phyloP scores from a whole-genome alignment of 2,888 invertebrate species.

The Achlya flavicornis region DNA sequence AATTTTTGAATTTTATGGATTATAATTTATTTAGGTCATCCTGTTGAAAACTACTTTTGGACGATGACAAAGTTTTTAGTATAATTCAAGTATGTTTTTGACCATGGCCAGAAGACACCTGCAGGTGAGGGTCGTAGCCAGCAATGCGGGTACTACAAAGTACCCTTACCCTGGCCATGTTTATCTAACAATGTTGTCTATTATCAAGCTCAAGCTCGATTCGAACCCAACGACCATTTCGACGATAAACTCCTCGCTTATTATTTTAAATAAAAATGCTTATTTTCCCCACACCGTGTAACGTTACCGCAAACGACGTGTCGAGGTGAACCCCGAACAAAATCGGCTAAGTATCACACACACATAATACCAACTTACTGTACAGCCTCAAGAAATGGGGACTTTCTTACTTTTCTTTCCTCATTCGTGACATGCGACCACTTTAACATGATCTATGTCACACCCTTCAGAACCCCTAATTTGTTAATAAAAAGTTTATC shows the following conservation, averaged over 20 bases:
- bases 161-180: too few relatives aligned
- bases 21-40: too few relatives aligned
- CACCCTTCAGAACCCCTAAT: conserved; percentile 27
- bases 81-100: too few relatives aligned
- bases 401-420: conserved; percentile 68
- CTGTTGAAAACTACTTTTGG: too few relatives aligned
- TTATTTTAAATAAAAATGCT: conserved; percentile 42
- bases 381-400: conserved; percentile 75
- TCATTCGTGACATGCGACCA: conserved; percentile 66
- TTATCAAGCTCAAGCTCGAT: too few relatives aligned
- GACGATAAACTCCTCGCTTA: conserved; percentile 25
- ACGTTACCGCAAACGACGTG: conserved; percentile 76
- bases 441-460: conserved; percentile 46
- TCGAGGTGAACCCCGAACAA: conserved; percentile 68
- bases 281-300: conserved; percentile 52
- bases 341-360: conserved; percentile 70
- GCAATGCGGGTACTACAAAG: too few relatives aligned
- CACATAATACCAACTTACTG: conserved; percentile 55
- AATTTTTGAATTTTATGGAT: too few relatives aligned
- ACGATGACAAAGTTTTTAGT: too few relatives aligned
- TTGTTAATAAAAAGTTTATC: conserved; percentile 9
- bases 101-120: too few relatives aligned
- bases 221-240: too few relatives aligned
- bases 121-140: too few relatives aligned
- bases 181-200: too few relatives aligned